phyloP scores from a whole-genome alignment of 1,140 invertebrate species.

The Penaeus japonicus region DNA sequence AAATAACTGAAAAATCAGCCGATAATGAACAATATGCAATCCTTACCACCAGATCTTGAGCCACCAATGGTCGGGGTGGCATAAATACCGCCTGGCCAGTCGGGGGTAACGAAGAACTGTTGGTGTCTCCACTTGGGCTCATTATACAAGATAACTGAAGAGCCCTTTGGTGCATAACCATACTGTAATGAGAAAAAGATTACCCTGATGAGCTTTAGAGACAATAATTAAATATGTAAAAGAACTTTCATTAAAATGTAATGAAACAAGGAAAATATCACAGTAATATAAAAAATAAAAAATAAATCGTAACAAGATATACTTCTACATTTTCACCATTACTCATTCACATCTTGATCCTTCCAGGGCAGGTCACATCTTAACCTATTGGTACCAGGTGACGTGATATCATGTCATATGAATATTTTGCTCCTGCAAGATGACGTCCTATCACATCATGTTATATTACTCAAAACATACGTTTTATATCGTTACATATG shows the following conservation, averaged over 20 bases:
- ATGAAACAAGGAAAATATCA: too few species aligned
- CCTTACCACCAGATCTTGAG: slow-evolving; percentile 78
- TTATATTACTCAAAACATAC: too few species aligned
- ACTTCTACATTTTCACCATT: not conserved
- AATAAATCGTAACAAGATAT: too few species aligned
- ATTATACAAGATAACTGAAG: slow-evolving; percentile 91
- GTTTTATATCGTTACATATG: too few species aligned
- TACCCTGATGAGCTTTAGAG: not conserved
- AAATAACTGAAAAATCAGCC: not conserved
- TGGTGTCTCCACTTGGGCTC: slow-evolving; percentile 80
- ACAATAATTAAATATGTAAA: not conserved
- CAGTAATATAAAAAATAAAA: too few species aligned
- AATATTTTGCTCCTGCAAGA: too few species aligned
- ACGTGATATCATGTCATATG: too few species aligned
- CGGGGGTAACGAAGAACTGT: slow-evolving; percentile 93
- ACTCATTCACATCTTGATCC: too few species aligned
- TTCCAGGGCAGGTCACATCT: too few species aligned
- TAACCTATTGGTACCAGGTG: too few species aligned
- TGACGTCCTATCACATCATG: too few species aligned
- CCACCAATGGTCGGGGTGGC: slow-evolving; percentile 94
- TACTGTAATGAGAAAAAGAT: slow-evolving; percentile 69
- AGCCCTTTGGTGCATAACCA: slow-evolving; percentile 97
- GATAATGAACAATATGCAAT: not conserved
- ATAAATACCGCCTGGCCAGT: slow-evolving; percentile 99
- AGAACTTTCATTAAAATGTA: not conserved